These are phyloP conservation scores for Drosophila subsilvestris DNA, from an alignment of 2,888 invertebrate species.

Conservation along the genomic window DNA sequence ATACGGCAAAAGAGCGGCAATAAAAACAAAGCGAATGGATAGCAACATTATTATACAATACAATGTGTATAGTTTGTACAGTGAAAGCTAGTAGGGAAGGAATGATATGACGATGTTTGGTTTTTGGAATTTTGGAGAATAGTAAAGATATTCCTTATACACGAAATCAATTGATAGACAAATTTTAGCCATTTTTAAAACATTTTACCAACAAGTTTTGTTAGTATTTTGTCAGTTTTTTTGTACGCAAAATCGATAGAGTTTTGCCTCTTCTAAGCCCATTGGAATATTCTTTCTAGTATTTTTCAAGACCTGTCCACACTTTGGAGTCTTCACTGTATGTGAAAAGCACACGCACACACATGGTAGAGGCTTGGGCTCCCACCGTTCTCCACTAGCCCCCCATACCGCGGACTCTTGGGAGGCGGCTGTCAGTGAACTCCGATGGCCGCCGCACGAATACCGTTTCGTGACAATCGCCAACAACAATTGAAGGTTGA, in stretches of 20 bases:
- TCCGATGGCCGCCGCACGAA: slow-evolving; percentile 81
- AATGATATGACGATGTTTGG: too few species aligned
- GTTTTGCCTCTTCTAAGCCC: too few species aligned
- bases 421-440: slow-evolving; percentile 77
- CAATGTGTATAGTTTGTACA: slow-evolving; percentile 41
- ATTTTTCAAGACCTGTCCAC: neutral
- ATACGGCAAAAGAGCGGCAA: slow-evolving; percentile 57
- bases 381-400: neutral
- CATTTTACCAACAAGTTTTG: too few species aligned
- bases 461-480: slow-evolving; percentile 78
- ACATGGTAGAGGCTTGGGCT: neutral
- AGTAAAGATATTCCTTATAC: too few species aligned
- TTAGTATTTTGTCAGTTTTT: too few species aligned
- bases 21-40: slow-evolving; percentile 72
- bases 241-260: too few species aligned
- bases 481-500: slow-evolving; percentile 77
- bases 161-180: too few species aligned
- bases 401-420: slow-evolving; percentile 30
- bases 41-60: slow-evolving; percentile 44
- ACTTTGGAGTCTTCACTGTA: slow-evolving; percentile 15
- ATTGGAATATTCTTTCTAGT: too few species aligned
- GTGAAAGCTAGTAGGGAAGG: neutral
- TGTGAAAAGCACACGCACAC: slow-evolving; percentile 63
- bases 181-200: too few species aligned
- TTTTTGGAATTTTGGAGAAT: slow-evolving; percentile 14